Conservation (phyloP, 1,140 invertebrate species). For the Panulirus ornatus region DNA sequence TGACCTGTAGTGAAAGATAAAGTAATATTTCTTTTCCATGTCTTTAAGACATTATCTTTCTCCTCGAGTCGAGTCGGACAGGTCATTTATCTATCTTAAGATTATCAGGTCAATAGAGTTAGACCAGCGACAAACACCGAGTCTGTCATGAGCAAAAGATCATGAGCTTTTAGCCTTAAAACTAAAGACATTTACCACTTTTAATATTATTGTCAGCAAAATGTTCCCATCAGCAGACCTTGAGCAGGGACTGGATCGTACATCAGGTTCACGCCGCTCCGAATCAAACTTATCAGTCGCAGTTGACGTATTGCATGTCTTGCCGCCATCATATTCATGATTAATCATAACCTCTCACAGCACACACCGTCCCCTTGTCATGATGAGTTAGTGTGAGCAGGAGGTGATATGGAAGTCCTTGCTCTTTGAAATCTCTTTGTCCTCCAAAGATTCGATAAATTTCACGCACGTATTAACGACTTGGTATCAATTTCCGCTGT, state of each 20-base stretch:
- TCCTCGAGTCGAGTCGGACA: not conserved
- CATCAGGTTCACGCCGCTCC: too few relatives aligned
- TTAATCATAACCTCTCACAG: not conserved
- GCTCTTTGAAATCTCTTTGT: too few relatives aligned
- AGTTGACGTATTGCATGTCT: not conserved
- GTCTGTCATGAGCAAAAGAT: not conserved
- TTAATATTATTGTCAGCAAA: not conserved
- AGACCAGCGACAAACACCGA: not conserved
- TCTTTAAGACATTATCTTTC: too few relatives aligned
- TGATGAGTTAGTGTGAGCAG: too few relatives aligned
- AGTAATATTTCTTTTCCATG: too few relatives aligned
- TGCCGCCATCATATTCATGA: not conserved
- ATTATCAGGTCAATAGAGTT: not conserved
- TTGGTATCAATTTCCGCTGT: too few relatives aligned
- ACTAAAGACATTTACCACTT: slow-evolving; percentile 8
- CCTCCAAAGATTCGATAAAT: too few relatives aligned
- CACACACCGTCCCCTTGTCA: not conserved
- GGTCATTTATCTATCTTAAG: not conserved
- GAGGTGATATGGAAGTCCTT: too few relatives aligned
- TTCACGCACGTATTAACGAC: too few relatives aligned
- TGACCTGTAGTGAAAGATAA: too few relatives aligned
- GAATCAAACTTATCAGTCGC: too few relatives aligned
- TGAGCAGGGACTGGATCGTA: not conserved
- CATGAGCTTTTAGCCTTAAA: not conserved
- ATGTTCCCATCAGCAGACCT: not conserved